Evolutionary conservation across 2,888 invertebrate genomes (phyloP), one percentile per base, ranked within the genome.

Genomic region (Netelia fuscicornis): DNA sequence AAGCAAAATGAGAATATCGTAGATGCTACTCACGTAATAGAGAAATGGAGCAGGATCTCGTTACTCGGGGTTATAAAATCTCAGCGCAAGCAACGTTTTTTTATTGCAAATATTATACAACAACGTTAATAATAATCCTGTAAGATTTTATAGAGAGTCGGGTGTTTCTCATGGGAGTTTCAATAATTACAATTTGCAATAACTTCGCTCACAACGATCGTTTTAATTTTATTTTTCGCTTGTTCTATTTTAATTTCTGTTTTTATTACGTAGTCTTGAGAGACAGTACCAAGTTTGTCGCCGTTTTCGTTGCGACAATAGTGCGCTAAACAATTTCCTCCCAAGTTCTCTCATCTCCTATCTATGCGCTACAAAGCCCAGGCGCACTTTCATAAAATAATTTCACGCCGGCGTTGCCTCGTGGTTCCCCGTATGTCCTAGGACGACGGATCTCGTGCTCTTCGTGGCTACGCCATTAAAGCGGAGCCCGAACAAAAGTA

Each of bases 401-500:
- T 71, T 56, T 37, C 20, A 5, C 10, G 5, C 67, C 23, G 23
- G 20, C 5, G 52, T 44, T 65, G n/a, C 10, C 9, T 42, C 17
- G 17, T 30, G 20, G 17, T 8, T 48, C 9, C 23, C 11, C 6
- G 6, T 9, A 10, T 62, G 11, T 58, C 23, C 11, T 3, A 17
- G 17, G 20, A 23, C 17, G 9, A 20, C 58, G n/a, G 58, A 11
- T 62, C 10, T 62, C 23, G 11, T 1, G 11, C 11, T 62, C 25
- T 62, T 30, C 2, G 58, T 23, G 64, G 11, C 37, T n/a, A 20
- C 20, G 72, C 67, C 60, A 72, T 83, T 83, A 78, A 83, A 83
- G 74, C 77, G 65, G 78, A 62, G 83, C 13, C 60, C 3, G 60
- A 20, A 68, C 68, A 68, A 62, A 30, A 30, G 5, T 30, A 52